A percentile compares a stretch with the other conserved stretches of the same genome.
These are phyloP conservation scores for Paramisgurnus dabryanus DNA, from an alignment of 2,113 vertebrate species.

Conservation along the genomic window DNA sequence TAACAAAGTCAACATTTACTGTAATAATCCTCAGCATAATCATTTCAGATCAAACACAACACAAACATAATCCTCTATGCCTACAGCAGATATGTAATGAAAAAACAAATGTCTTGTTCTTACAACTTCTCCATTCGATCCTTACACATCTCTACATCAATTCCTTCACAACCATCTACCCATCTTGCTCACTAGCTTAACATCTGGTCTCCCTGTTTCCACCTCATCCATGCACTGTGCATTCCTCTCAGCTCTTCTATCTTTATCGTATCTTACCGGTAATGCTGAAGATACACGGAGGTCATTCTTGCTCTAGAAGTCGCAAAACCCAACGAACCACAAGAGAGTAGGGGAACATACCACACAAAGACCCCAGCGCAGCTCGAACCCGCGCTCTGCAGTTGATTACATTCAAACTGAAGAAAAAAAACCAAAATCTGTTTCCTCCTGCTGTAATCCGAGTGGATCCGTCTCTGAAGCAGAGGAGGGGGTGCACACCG, in stretches of 20 bases:
- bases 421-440: slow-evolving; percentile 35
- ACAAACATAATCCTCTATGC: not conserved
- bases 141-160: not conserved
- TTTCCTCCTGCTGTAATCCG: slow-evolving; percentile 54
- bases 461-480: slow-evolving; percentile 29
- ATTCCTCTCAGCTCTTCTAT: slow-evolving; percentile 2
- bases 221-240: not conserved
- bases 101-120: not conserved
- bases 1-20: not conserved
- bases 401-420: slow-evolving; percentile 56
- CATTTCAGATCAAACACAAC: not conserved
- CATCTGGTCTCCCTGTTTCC: slow-evolving; percentile 12
- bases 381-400: slow-evolving; percentile 39
- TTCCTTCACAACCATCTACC: not conserved
- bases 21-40: too few species aligned
- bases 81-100: not conserved
- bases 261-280: slow-evolving; percentile 38
- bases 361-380: slow-evolving; percentile 21
- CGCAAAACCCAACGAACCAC: not conserved
- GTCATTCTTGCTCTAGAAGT: slow-evolving; percentile 23
- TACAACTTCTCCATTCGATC: not conserved
- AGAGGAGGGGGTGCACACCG: slow-evolving; percentile 31
- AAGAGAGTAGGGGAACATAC: not conserved
- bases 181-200: not conserved
- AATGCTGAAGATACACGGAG: slow-evolving; percentile 19